These are phyloP conservation scores for Corythornis cristatus DNA, from an alignment of 2,113 vertebrate genomes.

Conservation along the genomic window DNA sequence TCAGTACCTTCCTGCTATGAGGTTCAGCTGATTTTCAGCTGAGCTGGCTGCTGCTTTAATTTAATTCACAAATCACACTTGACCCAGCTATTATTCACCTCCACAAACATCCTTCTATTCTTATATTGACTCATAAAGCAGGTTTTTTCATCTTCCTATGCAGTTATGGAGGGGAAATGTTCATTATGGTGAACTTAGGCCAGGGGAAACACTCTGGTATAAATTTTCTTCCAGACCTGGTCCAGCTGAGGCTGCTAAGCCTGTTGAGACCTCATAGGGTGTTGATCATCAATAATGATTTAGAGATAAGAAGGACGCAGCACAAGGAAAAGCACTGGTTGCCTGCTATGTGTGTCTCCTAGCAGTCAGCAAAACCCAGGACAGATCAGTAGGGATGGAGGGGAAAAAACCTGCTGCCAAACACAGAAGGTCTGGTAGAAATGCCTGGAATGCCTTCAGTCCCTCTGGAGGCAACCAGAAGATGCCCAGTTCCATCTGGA, in stretches of 20 bases:
- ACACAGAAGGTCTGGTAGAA: too few species aligned
- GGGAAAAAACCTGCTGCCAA: background rate
- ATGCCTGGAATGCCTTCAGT: background rate
- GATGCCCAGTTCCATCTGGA: background rate
- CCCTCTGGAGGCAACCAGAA: background rate
- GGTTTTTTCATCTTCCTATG: background rate
- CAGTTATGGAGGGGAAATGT: background rate
- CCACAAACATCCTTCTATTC: background rate
- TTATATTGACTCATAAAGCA: background rate
- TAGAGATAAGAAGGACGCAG: background rate
- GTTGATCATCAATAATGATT: background rate
- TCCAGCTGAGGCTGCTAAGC: background rate
- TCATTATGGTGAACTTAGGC: background rate
- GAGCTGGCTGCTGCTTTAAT: background rate
- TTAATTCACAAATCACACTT: background rate
- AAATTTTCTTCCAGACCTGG: background rate
- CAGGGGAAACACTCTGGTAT: background rate
- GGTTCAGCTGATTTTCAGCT: background rate
- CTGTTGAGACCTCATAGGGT: background rate
- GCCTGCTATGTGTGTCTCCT: background rate
- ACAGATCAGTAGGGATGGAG: background rate
- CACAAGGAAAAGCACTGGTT: fast-evolving
- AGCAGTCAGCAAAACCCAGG: background rate
- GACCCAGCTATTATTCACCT: background rate
- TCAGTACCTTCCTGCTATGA: fast-evolving